Percentiles rank a stretch among this genome's conserved stretches.
These are phyloP conservation scores for Danio jaintianensis DNA, from an alignment of 2,797 vertebrate genomes.

Conservation along the genomic window DNA sequence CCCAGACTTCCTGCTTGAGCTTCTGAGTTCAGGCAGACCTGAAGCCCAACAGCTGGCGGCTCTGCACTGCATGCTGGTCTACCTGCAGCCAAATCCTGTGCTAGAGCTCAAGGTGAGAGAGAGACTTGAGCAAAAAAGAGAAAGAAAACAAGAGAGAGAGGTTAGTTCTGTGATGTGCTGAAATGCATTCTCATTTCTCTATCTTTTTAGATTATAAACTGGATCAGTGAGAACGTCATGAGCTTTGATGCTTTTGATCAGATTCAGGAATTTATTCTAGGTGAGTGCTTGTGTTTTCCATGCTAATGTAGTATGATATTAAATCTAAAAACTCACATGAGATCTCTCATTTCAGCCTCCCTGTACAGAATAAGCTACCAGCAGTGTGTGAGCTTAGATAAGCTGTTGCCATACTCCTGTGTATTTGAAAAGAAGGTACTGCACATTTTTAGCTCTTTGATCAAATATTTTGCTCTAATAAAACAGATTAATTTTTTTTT, in stretches of 20 bases:
- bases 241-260: slow-evolving; percentile 88
- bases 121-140: neutral
- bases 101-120: slow-evolving; percentile 76
- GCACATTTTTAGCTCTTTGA: neutral
- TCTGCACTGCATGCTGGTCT: slow-evolving; percentile 88
- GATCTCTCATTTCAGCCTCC: slow-evolving; percentile 81
- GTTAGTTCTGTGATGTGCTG: neutral
- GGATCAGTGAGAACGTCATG: slow-evolving; percentile 88
- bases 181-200: neutral
- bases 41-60: slow-evolving; percentile 86
- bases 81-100: slow-evolving; percentile 75
- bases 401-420: slow-evolving; percentile 89
- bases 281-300: slow-evolving; percentile 73
- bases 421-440: slow-evolving; percentile 80
- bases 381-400: slow-evolving; percentile 82
- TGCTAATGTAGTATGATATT: neutral
- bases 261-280: slow-evolving; percentile 94
- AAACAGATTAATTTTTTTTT: neutral
- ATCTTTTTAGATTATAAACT: slow-evolving; percentile 85
- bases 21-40: slow-evolving; percentile 73
- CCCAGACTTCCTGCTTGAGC: slow-evolving; percentile 76
- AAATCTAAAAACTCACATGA: neutral
- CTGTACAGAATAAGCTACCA: slow-evolving; percentile 86
- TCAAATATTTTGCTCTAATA: neutral
- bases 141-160: neutral